A percentile compares a stretch with the other conserved stretches of the same genome.
Conservation (phyloP, 2,888 invertebrate genomes). For the Pinctada fucata region DNA sequence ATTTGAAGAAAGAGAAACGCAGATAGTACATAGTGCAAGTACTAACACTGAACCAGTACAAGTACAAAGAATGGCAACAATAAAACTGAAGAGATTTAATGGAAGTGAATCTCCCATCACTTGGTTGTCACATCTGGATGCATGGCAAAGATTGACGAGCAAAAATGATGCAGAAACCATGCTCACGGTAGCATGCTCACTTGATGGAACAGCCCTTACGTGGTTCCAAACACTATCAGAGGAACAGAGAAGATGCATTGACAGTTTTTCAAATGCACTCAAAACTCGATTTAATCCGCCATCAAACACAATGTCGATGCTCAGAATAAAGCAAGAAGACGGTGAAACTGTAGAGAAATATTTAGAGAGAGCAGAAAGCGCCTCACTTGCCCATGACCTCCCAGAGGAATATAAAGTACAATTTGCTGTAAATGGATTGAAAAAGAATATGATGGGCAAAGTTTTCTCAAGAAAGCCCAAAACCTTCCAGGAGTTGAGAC, state of each 20-base stretch:
- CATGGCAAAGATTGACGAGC: neutral
- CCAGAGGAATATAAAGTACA: neutral
- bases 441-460: conserved; percentile 1
- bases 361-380: conserved; percentile 8
- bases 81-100: no score
- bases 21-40: no score
- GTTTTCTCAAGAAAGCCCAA: neutral
- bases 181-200: neutral
- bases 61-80: no score
- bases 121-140: no score
- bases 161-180: no score
- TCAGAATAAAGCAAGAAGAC: neutral
- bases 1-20: no score
- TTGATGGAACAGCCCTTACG: neutral
- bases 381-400: neutral
- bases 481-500: conserved; percentile 8
- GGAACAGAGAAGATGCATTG: neutral
- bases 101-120: no score
- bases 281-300: neutral
- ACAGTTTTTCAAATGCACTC: neutral
- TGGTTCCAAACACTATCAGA: neutral
- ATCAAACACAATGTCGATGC: neutral
- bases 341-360: neutral
- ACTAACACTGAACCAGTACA: no score
- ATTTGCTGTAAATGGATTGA: neutral